Conservation (phyloP, 2,797 vertebrate species). For the Poecilia gillii region DNA sequence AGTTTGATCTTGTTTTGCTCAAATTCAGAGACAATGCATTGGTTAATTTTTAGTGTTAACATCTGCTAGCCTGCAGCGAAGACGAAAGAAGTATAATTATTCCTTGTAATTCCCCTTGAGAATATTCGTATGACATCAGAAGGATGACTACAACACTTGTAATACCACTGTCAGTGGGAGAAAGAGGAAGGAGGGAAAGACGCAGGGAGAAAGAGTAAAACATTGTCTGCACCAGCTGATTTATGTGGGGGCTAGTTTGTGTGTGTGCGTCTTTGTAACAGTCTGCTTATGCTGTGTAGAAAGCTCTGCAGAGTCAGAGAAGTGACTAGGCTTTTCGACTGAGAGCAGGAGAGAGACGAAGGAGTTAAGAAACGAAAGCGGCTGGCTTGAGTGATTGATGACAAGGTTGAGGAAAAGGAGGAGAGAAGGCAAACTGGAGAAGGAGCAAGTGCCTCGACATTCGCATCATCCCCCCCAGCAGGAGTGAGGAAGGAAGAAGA, state of each 20-base stretch:
- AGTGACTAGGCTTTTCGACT: constrained; percentile 62
- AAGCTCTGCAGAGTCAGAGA: constrained; percentile 64
- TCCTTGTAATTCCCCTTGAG: constrained; percentile 22
- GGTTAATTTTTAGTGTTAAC: constrained; percentile 18
- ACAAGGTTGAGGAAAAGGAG: constrained; percentile 34
- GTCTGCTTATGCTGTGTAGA: constrained; percentile 52
- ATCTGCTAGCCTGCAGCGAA: constrained; percentile 3
- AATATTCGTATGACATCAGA: constrained; percentile 48
- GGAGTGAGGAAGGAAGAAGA: constrained; percentile 44
- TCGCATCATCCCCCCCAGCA: constrained; percentile 37
- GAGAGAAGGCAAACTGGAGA: constrained; percentile 33
- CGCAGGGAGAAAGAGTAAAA: constrained; percentile 38
- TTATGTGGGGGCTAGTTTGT: constrained; percentile 23
- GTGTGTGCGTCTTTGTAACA: constrained; percentile 39
- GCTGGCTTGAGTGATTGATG: constrained; percentile 38
- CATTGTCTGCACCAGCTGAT: constrained; percentile 41
- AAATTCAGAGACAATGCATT: not conserved
- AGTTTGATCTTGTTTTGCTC: constrained; percentile 36
- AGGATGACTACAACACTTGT: constrained; percentile 56
- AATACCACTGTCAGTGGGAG: constrained; percentile 29
- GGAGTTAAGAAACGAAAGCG: constrained; percentile 43
- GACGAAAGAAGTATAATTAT: constrained; percentile 29
- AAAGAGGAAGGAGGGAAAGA: constrained; percentile 32
- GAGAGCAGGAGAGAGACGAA: constrained; percentile 32
- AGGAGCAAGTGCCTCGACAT: constrained; percentile 47